These are phyloP conservation scores for Macrosiphum euphorbiae DNA, from an alignment of 2,888 invertebrate genomes.

Conservation along the genomic window DNA sequence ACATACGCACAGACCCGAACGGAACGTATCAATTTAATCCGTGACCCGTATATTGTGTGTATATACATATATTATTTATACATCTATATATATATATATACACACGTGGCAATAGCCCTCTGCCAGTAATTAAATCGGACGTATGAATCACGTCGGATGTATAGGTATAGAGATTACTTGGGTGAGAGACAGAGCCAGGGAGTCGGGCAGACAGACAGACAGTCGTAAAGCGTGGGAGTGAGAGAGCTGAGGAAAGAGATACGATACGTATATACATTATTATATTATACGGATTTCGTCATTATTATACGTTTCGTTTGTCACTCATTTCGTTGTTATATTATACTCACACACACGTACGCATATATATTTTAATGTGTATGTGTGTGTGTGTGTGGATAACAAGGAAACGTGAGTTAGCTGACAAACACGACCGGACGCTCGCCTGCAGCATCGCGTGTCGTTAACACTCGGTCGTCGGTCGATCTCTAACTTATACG, in stretches of 20 bases:
- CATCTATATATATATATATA: neutral
- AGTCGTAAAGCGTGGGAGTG: neutral
- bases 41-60: conserved; percentile 50
- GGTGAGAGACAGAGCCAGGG: neutral
- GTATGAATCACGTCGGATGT: conserved; percentile 47
- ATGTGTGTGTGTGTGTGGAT: conserved; percentile 18
- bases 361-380: neutral
- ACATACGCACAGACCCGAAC: neutral
- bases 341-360: neutral
- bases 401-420: conserved; percentile 49
- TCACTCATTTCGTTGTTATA: conserved; percentile 52
- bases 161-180: neutral
- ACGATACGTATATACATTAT: neutral
- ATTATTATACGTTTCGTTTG: conserved; percentile 40
- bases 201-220: neutral
- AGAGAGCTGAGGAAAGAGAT: neutral
- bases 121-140: conserved; percentile 61
- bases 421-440: conserved; percentile 29
- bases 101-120: neutral
- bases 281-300: conserved; percentile 42
- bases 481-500: neutral
- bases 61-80: neutral
- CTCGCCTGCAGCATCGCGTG: conserved; percentile 30
- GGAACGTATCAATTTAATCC: conserved; percentile 63
- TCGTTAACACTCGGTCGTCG: neutral